Conservation (phyloP, 92 coral and sea anemone species). For the Isaurus tuberculatus region DNA sequence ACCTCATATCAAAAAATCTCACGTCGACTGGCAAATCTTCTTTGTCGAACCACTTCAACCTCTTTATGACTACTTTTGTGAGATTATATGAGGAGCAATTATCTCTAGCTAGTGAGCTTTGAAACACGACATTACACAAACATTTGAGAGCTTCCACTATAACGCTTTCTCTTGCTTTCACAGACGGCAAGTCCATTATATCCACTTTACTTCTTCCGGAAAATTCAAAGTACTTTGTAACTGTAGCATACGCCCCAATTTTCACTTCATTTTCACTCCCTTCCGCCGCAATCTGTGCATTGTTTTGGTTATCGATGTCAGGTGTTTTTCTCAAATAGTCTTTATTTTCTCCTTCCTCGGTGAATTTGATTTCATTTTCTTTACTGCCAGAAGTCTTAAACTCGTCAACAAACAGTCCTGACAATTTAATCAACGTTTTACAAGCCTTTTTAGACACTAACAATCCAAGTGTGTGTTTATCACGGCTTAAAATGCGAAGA, state of each 20-base stretch:
- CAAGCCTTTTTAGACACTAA: conserved; percentile 82
- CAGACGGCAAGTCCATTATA: conserved; percentile 55
- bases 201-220: background rate
- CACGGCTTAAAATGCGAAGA: conserved; percentile 91
- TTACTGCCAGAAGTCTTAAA: background rate
- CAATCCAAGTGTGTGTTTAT: conserved; percentile 80
- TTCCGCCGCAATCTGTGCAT: conserved; percentile 28
- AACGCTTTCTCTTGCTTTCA: conserved; percentile 57
- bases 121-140: conserved; percentile 92
- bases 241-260: background rate
- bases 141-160: conserved; percentile 90
- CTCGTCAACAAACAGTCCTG: conserved; percentile 63
- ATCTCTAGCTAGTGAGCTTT: conserved; percentile 77
- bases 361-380: conserved; percentile 12
- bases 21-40: conserved; percentile 70
- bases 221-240: conserved; percentile 18
- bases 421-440: conserved; percentile 67
- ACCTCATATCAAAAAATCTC: conserved; percentile 84
- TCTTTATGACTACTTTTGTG: conserved; percentile 66
- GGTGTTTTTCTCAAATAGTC: conserved; percentile 47
- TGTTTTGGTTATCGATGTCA: conserved; percentile 29
- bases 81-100: conserved; percentile 69
- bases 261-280: background rate
- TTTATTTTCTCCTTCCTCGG: conserved; percentile 37
- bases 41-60: conserved; percentile 83